Evolutionary conservation across 2,113 vertebrate genomes (phyloP).

Genomic region (Saccopteryx leptura): DNA sequence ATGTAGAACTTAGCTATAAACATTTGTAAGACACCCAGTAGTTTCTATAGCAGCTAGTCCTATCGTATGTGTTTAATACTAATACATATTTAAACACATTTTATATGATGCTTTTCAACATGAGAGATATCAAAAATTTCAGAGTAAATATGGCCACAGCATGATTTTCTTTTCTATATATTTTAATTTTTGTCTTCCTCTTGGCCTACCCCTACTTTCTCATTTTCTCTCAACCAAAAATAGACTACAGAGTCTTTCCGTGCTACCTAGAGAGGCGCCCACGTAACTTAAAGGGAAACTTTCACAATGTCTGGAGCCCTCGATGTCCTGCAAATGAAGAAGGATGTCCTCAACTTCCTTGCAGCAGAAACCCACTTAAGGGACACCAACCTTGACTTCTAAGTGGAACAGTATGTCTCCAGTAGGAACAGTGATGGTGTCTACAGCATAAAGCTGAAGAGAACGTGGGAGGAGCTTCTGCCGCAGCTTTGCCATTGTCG

Average conservation of each 20-base stretch:
- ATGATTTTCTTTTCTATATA: slow-evolving; percentile 31
- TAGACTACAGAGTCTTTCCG: background rate
- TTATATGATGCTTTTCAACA: slow-evolving; percentile 45
- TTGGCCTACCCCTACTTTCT: background rate
- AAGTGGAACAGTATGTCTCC: background rate
- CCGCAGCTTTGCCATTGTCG: background rate
- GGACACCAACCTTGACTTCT: background rate
- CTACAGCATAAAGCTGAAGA: background rate
- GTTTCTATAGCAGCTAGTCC: background rate
- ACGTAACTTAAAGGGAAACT: background rate
- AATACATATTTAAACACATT: slow-evolving; percentile 21
- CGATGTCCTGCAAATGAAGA: background rate
- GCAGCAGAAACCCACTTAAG: background rate
- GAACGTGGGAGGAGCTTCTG: background rate
- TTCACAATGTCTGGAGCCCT: background rate
- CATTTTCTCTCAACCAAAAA: slow-evolving; percentile 40
- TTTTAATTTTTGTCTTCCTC: background rate
- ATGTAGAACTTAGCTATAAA: slow-evolving; percentile 30
- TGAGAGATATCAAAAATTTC: slow-evolving; percentile 33
- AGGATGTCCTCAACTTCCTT: background rate
- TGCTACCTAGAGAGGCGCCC: background rate
- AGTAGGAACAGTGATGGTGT: background rate
- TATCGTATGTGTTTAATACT: slow-evolving; percentile 27
- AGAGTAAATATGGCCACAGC: background rate
- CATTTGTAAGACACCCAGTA: slow-evolving; percentile 12